A percentile compares a stretch with the other conserved stretches of the same genome.
Evolutionary conservation across 2,797 vertebrate species (phyloP).

Genomic region (Alfaro cultratus): DNA sequence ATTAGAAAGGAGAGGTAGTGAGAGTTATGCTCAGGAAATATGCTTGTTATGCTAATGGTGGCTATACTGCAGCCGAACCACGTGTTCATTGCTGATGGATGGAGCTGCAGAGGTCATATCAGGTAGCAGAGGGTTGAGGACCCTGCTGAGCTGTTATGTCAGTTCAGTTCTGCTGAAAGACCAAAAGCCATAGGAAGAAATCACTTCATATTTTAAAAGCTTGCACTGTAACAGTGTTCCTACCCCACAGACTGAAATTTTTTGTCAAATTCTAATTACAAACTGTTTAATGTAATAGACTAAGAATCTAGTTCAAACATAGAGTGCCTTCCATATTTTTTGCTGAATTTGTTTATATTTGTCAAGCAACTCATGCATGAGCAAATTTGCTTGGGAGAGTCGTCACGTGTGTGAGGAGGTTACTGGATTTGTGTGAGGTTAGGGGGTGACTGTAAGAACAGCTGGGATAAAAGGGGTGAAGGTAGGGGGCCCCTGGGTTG

Average conservation of each 20-base stretch:
- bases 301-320: neutral
- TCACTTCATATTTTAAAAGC: constrained; percentile 12
- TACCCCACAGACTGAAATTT: neutral
- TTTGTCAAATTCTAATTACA: neutral
- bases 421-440: constrained; percentile 57
- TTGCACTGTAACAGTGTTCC: neutral
- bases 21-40: constrained; percentile 66
- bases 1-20: constrained; percentile 38
- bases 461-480: constrained; percentile 39
- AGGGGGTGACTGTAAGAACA: constrained; percentile 62
- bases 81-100: constrained; percentile 53
- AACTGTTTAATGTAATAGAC: neutral
- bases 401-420: constrained; percentile 63
- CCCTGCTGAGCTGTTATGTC: constrained; percentile 47
- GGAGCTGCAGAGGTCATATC: constrained; percentile 59
- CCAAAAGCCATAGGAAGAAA: constrained; percentile 46
- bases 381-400: constrained; percentile 69
- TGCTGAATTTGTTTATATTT: constrained; percentile 26
- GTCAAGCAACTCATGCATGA: constrained; percentile 52
- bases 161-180: constrained; percentile 50
- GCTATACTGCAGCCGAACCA: constrained; percentile 39
- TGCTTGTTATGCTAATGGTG: constrained; percentile 73
- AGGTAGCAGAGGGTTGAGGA: constrained; percentile 46
- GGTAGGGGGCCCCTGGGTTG: constrained; percentile 24
- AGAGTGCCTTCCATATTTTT: neutral